Evolutionary conservation across 2,888 invertebrate genomes (phyloP).

Genomic region (Zootermopsis nevadensis): DNA sequence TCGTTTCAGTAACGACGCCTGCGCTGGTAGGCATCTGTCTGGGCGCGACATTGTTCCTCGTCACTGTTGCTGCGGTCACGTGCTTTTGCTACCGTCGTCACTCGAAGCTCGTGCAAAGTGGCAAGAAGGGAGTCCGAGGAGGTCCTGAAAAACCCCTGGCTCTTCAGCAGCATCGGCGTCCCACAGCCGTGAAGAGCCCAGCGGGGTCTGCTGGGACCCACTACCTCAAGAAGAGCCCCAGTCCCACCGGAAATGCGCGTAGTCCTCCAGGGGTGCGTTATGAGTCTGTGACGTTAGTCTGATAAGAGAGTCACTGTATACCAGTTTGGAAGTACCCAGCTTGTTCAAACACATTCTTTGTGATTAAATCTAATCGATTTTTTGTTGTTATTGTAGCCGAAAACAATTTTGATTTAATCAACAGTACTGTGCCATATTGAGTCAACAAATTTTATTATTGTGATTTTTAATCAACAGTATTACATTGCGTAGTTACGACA

Average conservation of each 20-base stretch:
- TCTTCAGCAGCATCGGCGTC: slow-evolving; percentile 78
- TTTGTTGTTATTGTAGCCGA: too few species aligned
- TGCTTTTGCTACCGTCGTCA: slow-evolving; percentile 74
- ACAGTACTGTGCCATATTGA: too few species aligned
- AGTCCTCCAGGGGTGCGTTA: slow-evolving; percentile 69
- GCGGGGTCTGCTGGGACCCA: slow-evolving; percentile 78
- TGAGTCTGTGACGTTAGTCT: too few species aligned
- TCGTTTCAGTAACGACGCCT: slow-evolving; percentile 66
- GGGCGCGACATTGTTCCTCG: slow-evolving; percentile 69
- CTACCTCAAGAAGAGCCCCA: slow-evolving; percentile 93
- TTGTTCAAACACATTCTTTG: too few species aligned
- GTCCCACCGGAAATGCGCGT: slow-evolving; percentile 74
- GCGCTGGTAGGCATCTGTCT: slow-evolving; percentile 73
- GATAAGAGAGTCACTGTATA: too few species aligned
- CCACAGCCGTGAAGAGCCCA: slow-evolving; percentile 87
- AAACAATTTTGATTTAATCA: too few species aligned
- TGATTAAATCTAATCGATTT: too few species aligned
- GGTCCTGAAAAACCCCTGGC: slow-evolving; percentile 61
- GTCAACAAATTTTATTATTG: too few species aligned
- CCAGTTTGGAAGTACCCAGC: not conserved
- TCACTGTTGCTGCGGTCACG: slow-evolving; percentile 71
- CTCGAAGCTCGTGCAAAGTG: slow-evolving; percentile 23
- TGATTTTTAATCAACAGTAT: too few species aligned
- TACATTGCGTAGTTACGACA: too few species aligned
- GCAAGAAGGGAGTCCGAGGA: slow-evolving; percentile 42